These are phyloP conservation scores for Epizoanthus stellaris DNA, from an alignment of 92 coral and sea anemone genomes.

Conservation along the genomic window DNA sequence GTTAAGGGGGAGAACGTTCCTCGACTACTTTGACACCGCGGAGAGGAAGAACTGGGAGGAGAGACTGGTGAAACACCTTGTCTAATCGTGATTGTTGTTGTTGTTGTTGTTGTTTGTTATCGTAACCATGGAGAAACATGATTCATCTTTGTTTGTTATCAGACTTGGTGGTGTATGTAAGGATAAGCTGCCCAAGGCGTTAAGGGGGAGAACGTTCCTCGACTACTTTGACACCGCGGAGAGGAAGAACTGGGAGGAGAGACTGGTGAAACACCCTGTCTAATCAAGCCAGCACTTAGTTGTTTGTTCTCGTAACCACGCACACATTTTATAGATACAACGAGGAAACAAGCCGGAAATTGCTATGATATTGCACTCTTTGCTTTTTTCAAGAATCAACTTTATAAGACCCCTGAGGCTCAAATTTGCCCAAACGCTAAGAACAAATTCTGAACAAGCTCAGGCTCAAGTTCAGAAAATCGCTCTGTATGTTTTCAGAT, in stretches of 20 bases:
- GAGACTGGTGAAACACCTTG: constrained; percentile 63
- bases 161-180: constrained; percentile 62
- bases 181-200: constrained; percentile 66
- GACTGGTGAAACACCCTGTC: constrained; percentile 63
- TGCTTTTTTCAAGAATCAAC: too few species aligned
- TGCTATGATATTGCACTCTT: too few species aligned
- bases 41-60: constrained; percentile 81
- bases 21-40: constrained; percentile 64
- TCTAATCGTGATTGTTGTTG: too few species aligned
- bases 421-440: too few species aligned
- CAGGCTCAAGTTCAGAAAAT: too few species aligned
- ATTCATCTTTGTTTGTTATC: constrained; percentile 72
- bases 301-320: background rate
- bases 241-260: constrained; percentile 76
- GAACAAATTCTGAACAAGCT: too few species aligned
- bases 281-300: background rate
- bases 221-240: constrained; percentile 68
- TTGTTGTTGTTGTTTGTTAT: too few species aligned
- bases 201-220: constrained; percentile 76
- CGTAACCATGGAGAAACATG: constrained; percentile 57
- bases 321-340: background rate
- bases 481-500: too few species aligned
- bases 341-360: background rate
- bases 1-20: constrained; percentile 72
- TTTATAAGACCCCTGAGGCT: too few species aligned